These are phyloP conservation scores for Lytechinus variegatus DNA, from an alignment of 35 echinoderm and acorn worm genomes.

Conservation along the genomic window DNA sequence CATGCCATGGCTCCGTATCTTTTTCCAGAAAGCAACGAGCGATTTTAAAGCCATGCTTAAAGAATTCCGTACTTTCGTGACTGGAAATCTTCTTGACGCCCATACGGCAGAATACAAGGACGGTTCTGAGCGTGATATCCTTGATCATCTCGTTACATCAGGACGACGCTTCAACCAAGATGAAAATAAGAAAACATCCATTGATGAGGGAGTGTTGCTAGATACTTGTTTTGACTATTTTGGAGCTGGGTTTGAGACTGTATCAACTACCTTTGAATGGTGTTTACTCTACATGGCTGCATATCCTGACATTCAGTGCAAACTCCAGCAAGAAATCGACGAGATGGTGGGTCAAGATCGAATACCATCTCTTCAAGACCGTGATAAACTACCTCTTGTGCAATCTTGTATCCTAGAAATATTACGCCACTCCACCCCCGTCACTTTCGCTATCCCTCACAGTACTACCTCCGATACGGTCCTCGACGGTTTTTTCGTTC, in stretches of 20 bases:
- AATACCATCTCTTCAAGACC: slow-evolving; percentile 64
- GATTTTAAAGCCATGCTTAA: slow-evolving; percentile 26
- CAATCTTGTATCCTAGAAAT: slow-evolving; percentile 78
- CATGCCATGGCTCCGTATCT: slow-evolving; percentile 68
- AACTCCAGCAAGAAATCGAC: slow-evolving; percentile 73
- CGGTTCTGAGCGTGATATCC: slow-evolving; percentile 66
- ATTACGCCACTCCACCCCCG: slow-evolving; percentile 57
- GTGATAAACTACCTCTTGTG: slow-evolving; percentile 57
- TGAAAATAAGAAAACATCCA: slow-evolving; percentile 37
- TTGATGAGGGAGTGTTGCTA: slow-evolving; percentile 54
- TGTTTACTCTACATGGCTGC: slow-evolving; percentile 61
- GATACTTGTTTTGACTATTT: slow-evolving; percentile 64
- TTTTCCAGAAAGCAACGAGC: slow-evolving; percentile 39
- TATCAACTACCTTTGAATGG: slow-evolving; percentile 68
- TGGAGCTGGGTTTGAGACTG: slow-evolving; percentile 78
- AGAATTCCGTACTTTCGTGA: slow-evolving; percentile 26
- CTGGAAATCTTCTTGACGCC: not conserved
- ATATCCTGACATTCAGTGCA: slow-evolving; percentile 63
- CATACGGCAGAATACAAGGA: slow-evolving; percentile 57
- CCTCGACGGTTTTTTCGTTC: slow-evolving; percentile 74
- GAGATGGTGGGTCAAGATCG: slow-evolving; percentile 69
- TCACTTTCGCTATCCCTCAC: slow-evolving; percentile 75
- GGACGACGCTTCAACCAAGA: slow-evolving; percentile 16
- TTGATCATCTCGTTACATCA: slow-evolving; percentile 74
- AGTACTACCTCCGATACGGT: slow-evolving; percentile 67